Base-by-base conservation (phyloP, 2,113 vertebrate species). In the Barnardius zonarius region DNA sequence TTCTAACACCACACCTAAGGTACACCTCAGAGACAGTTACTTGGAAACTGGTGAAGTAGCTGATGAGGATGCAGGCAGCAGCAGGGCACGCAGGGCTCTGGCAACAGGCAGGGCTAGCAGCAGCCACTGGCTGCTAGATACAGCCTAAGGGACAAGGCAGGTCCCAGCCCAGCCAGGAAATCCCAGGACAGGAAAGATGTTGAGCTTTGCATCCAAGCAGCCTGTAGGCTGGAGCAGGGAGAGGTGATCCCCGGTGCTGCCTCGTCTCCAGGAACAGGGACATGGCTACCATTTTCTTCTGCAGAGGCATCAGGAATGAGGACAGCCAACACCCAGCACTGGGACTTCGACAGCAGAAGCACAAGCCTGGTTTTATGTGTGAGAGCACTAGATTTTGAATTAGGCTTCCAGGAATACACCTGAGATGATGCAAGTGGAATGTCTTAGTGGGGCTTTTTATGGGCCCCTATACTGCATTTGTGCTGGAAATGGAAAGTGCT, bases 321-420 rank as follows among this genome's bases (percentile, higher is more conserved):
- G 33, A 24, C 20, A 76, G 55, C 22, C 14, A 3, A 46, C n/a
- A 7, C 7, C 9, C 23, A 37, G 22, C 22, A 17, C 25, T 57
- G 49, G 11, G 15, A 4, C 33, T 61, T 27, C 3, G 1, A 4
- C 30, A 37, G 17, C 15, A 5, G 15, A 52, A 77, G 30, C 1
- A 2, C 18, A 31, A 62, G 8, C 28, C 27, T 87, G 8, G 14
- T 46, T 74, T 82, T 67, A 55, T 69, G 7, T 23, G 6, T 0
- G 0, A 0, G 1, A 83, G 13, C 0, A 0, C 35, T 55, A 25
- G n/a, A 35, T 64, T 85, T 83, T 83, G 35, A 43, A 24, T 68
- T 17, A n/a, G 37, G 22, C 39, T 90, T 88, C 39, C 48, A 80
- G 48, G 63, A 86, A 30, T 4, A 3, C 20, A 6, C 15, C 25